phyloP scores from a whole-genome alignment of 2,888 invertebrate species.

The Bruchidius siliquastri region DNA sequence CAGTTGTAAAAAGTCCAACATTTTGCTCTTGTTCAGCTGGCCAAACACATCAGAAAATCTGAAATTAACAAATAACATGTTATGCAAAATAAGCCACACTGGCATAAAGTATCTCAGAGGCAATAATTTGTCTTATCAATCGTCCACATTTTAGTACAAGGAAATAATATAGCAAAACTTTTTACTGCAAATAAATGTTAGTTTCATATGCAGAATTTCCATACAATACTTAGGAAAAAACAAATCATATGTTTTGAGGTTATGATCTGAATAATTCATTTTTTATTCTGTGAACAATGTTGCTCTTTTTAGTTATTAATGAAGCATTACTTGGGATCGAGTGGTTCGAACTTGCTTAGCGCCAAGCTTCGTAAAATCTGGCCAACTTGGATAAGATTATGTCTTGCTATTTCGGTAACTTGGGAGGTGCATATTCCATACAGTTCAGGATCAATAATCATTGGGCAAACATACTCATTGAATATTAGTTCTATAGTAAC shows the following conservation, averaged over 20 bases:
- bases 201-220: no score
- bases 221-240: no score
- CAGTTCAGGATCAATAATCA: constrained; percentile 92
- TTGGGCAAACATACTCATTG: constrained; percentile 91
- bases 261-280: neutral
- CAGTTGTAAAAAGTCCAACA: constrained; percentile 72
- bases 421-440: constrained; percentile 91
- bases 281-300: neutral
- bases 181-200: no score
- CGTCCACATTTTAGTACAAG: no score
- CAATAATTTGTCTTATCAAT: no score
- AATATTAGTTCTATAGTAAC: constrained; percentile 92
- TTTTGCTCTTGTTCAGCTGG: constrained; percentile 74
- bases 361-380: constrained; percentile 91
- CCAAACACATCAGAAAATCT: constrained; percentile 72
- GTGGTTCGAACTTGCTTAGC: constrained; percentile 67
- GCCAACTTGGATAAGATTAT: constrained; percentile 86
- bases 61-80: constrained; percentile 50
- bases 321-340: neutral
- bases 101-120: no score
- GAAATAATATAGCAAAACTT: no score
- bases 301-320: constrained; percentile 16
- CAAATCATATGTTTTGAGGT: no score
- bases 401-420: constrained; percentile 84
- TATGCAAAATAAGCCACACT: constrained; percentile 38